These are phyloP conservation scores for Oxyruncus cristatus DNA, from an alignment of 2,113 vertebrate species.

Conservation along the genomic window DNA sequence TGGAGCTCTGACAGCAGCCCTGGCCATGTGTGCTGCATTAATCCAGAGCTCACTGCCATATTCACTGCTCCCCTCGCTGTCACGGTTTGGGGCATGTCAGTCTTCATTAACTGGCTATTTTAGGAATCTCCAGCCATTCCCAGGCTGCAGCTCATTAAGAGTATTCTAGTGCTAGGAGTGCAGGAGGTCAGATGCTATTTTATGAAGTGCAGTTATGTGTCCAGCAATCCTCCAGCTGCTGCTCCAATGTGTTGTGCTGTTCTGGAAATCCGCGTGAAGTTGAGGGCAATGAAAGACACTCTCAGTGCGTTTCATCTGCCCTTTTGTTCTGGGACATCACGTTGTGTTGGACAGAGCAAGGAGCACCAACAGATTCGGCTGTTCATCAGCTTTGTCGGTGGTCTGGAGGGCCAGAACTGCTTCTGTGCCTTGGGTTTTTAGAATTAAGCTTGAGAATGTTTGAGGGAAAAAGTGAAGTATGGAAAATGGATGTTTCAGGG, in stretches of 20 bases:
- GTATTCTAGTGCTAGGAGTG: background rate
- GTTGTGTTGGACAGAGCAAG: background rate
- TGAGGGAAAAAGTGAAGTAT: background rate
- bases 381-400: background rate
- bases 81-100: slow-evolving; percentile 12
- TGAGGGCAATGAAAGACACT: background rate
- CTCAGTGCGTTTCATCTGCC: background rate
- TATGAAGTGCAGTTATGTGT: slow-evolving; percentile 45
- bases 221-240: slow-evolving; percentile 61
- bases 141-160: slow-evolving; percentile 55
- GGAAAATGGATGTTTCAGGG: slow-evolving; percentile 21
- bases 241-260: background rate
- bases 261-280: background rate
- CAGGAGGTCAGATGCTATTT: slow-evolving; percentile 59
- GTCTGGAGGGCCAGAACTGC: background rate
- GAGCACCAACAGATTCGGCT: background rate
- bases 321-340: background rate
- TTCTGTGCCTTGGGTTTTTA: background rate
- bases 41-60: slow-evolving; percentile 14
- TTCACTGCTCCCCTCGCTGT: background rate
- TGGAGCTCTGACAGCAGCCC: background rate
- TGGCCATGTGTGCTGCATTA: background rate
- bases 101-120: slow-evolving; percentile 62
- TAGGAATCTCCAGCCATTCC: slow-evolving; percentile 21
- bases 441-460: background rate